Evolutionary conservation across 35 echinoderm and acorn worm species (phyloP), one percentile per base, ranked within the genome.

Genomic region (Heliocidaris erythrogramma): DNA sequence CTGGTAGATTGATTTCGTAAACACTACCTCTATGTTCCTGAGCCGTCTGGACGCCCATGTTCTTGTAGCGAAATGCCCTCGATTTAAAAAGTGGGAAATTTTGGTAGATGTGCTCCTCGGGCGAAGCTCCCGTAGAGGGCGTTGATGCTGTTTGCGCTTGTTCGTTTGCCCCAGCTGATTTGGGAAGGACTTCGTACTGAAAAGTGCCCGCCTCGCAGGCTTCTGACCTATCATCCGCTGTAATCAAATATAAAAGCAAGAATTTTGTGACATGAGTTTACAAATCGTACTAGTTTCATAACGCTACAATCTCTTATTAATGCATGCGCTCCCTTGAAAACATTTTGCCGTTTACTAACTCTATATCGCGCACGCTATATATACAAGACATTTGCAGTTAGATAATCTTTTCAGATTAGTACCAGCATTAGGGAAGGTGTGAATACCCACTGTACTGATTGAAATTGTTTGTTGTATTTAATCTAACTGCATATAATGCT

Each of bases 51-150:
- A 30, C 7, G 9, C 32, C 29, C 9, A 18, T 48, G 87, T 78
- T 78, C 65, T 78, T 78, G 65, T 78, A 78, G 27, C 27, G 65
- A n/a, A 78, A 78, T 27, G 65, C 65, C 65, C 65, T 18, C 27
- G 65, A 78, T 78, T 78, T 78, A 9, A 78, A 21, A 78, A 78
- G 21, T 12, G 87, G 31, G 16, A 89, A 47, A 30, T 89, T 89
- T 48, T 89, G 87, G 32, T 89, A 89, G 65, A 78, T 9, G 14
- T 89, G 87, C 87, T 89, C 87, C 24, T 89, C 87, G 16, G 87
- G n/a, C 12, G 27, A 9, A 29, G 9, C 85, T 86, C 13, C 9
- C 47, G 47, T 5, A 47, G 11, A 32, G 87, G 87, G 24, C 31
- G 87, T 18, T 47, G 31, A 89, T 21, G 87, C 9, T 9, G 87